Evolutionary conservation across 2,888 invertebrate species (phyloP).

Genomic region (Odiellus spinosus): DNA sequence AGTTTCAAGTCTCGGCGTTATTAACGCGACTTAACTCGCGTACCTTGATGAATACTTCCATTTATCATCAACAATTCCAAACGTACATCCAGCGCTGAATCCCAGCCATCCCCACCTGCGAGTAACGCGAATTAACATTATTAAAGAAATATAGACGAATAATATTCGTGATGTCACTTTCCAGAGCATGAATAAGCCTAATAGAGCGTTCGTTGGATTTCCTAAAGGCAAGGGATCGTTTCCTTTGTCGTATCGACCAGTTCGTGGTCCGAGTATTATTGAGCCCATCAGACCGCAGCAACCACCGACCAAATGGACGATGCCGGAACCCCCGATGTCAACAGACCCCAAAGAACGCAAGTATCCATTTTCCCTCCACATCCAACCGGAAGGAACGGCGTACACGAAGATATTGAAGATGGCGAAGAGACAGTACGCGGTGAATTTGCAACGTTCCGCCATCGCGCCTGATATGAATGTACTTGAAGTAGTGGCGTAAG

Average conservation of each 20-base stretch:
- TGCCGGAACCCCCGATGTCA: constrained; percentile 76
- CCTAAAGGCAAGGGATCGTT: constrained; percentile 60
- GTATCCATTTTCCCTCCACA: constrained; percentile 22
- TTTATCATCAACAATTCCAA: constrained; percentile 56
- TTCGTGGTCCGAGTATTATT: constrained; percentile 70
- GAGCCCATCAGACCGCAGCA: constrained; percentile 67
- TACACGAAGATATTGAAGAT: constrained; percentile 74
- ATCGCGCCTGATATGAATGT: constrained; percentile 86
- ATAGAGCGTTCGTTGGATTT: constrained; percentile 73
- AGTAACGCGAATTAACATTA: constrained; percentile 1
- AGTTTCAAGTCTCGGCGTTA: not conserved
- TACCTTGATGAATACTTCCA: constrained; percentile 63
- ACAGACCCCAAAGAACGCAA: constrained; percentile 48
- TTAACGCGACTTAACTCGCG: not conserved
- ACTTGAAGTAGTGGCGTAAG: constrained; percentile 77
- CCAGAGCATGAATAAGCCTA: constrained; percentile 85
- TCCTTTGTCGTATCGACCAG: constrained; percentile 57
- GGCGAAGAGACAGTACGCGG: constrained; percentile 81
- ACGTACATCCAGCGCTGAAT: constrained; percentile 66
- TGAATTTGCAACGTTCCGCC: constrained; percentile 63
- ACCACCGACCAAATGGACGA: constrained; percentile 72
- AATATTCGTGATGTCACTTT: constrained; percentile 2
- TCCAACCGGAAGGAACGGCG: constrained; percentile 58
- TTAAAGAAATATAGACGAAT: not conserved
- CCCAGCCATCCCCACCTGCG: constrained; percentile 79